Evolutionary conservation across 2,113 vertebrate genomes (phyloP).

Genomic region (Spea multiplicata): DNA sequence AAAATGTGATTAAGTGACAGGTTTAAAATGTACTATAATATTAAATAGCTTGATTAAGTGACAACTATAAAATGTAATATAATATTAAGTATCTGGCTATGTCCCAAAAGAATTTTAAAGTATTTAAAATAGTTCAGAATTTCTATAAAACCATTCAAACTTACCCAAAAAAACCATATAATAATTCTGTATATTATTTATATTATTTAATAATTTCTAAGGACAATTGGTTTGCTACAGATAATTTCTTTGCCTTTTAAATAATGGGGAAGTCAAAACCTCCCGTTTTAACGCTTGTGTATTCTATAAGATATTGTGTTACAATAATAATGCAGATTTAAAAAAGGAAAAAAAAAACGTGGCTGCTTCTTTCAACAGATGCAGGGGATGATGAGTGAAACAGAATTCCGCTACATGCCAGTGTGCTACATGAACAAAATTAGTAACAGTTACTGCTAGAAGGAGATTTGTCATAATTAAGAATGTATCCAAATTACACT

Average conservation of each 20-base stretch:
- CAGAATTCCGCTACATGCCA: background rate
- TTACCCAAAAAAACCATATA: constrained; percentile 49
- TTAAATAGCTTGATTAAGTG: constrained; percentile 88
- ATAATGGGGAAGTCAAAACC: background rate
- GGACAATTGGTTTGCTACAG: background rate
- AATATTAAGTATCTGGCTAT: constrained; percentile 85
- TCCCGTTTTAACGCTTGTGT: background rate
- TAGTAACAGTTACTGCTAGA: too few relatives aligned
- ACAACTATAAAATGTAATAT: constrained; percentile 88
- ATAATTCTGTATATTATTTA: background rate
- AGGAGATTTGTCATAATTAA: too few relatives aligned
- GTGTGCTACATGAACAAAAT: too few relatives aligned
- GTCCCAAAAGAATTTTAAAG: constrained; percentile 86
- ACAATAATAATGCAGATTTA: background rate
- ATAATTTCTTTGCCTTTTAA: background rate
- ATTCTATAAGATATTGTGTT: background rate
- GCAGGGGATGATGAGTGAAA: background rate
- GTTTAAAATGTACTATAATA: constrained; percentile 88
- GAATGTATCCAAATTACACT: too few relatives aligned
- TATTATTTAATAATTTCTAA: background rate
- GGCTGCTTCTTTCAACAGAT: background rate
- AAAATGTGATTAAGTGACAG: constrained; percentile 88
- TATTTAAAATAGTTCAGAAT: constrained; percentile 76
- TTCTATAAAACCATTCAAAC: constrained; percentile 67
- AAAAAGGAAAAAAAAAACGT: background rate